Conservation (phyloP, 2,888 invertebrate genomes). For the Noctua janthina region DNA sequence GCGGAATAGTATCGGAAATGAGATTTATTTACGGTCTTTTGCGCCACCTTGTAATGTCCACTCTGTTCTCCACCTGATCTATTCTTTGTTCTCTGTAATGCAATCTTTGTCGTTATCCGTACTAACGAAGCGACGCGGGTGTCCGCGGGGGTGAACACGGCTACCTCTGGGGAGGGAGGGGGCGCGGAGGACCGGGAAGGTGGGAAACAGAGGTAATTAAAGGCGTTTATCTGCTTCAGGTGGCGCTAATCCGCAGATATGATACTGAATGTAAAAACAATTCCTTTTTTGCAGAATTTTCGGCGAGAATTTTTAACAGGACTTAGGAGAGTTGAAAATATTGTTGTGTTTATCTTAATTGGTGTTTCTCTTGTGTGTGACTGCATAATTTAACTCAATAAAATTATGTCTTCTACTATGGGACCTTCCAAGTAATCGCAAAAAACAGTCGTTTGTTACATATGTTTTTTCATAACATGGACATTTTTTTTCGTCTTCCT, state of each 20-base stretch:
- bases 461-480: background rate
- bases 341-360: slow-evolving; percentile 31
- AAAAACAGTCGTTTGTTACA: background rate
- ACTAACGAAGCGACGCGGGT: slow-evolving; percentile 77
- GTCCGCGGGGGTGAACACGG: slow-evolving; percentile 54
- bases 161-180: slow-evolving; percentile 55
- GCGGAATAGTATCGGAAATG: background rate
- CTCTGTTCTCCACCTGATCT: slow-evolving; percentile 43
- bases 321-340: slow-evolving; percentile 17
- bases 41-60: background rate
- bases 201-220: slow-evolving; percentile 79
- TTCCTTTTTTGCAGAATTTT: slow-evolving; percentile 56
- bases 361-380: background rate
- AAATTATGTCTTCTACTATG: background rate
- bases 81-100: slow-evolving; percentile 74
- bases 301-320: slow-evolving; percentile 13
- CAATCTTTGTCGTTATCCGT: slow-evolving; percentile 80
- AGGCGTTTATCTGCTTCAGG: slow-evolving; percentile 86
- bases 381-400: background rate
- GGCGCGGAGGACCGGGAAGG: background rate
- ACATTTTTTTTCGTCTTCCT: too few relatives aligned
- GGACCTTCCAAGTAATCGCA: background rate
- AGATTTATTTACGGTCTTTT: background rate
- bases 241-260: slow-evolving; percentile 83
- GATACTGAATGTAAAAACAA: slow-evolving; percentile 76